These are phyloP conservation scores for Enteromius mattozi DNA, from an alignment of 2,797 vertebrate species.

Conservation along the genomic window DNA sequence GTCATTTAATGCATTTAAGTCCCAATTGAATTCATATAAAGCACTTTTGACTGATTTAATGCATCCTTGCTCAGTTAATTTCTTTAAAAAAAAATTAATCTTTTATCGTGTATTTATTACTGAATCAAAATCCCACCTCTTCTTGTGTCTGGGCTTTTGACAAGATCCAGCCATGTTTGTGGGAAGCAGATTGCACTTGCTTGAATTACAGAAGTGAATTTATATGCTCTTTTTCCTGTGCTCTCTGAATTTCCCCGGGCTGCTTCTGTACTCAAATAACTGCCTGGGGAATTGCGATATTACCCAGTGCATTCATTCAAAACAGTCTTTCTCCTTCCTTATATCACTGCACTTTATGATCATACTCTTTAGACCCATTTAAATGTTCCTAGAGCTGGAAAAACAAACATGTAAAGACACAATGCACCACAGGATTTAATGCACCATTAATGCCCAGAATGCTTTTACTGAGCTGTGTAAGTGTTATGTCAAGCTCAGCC, in stretches of 20 bases:
- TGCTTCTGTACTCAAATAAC: background rate
- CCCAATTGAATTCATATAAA: background rate
- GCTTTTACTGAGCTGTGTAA: background rate
- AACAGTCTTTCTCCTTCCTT: conserved; percentile 9
- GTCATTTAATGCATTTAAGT: background rate
- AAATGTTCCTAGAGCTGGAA: background rate
- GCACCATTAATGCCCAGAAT: background rate
- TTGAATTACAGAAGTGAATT: background rate
- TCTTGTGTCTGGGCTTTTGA: conserved; percentile 62
- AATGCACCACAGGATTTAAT: background rate
- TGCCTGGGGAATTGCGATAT: background rate
- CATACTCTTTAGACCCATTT: background rate
- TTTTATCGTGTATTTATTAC: background rate
- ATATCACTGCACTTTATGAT: background rate
- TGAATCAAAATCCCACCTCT: conserved; percentile 4
- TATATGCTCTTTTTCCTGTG: background rate
- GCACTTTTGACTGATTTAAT: background rate
- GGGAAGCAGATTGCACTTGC: conserved; percentile 59
- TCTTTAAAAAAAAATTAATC: background rate
- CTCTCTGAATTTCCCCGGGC: background rate
- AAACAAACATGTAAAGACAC: background rate
- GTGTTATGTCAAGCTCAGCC: background rate
- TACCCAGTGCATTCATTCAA: conserved; percentile 1
- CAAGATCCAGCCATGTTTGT: conserved; percentile 60
- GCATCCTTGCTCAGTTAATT: background rate